These are phyloP conservation scores for Druon quercuslanigerum DNA, from an alignment of 1,140 invertebrate genomes.

Conservation along the genomic window DNA sequence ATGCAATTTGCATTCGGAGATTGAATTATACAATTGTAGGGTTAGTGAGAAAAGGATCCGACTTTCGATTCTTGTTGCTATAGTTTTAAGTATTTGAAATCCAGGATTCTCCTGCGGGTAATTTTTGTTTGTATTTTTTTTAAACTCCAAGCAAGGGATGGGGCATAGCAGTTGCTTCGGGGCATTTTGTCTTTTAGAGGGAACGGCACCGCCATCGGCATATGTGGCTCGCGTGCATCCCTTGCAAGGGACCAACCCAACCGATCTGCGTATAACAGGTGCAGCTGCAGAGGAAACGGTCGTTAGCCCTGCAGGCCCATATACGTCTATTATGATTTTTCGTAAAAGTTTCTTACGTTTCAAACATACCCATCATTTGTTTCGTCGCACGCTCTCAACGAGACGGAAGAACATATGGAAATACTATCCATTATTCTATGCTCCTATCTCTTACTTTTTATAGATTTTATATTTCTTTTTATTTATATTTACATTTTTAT, in stretches of 20 bases:
- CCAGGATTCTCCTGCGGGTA: constrained; percentile 15
- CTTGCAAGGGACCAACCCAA: constrained; percentile 8
- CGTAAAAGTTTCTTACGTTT: constrained; percentile 61
- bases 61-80: constrained; percentile 3
- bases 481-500: too few relatives aligned
- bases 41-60: not conserved
- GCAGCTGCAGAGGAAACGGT: constrained; percentile 64
- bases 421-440: not conserved
- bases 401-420: constrained; percentile 20
- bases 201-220: constrained; percentile 61
- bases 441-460: too few relatives aligned
- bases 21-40: too few relatives aligned
- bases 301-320: constrained; percentile 64
- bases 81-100: constrained; percentile 41
- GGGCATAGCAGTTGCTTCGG: constrained; percentile 52
- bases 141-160: not conserved
- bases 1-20: too few relatives aligned
- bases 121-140: not conserved
- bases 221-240: constrained; percentile 66
- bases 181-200: constrained; percentile 53
- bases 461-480: too few relatives aligned
- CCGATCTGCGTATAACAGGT: constrained; percentile 62
- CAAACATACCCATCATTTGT: constrained; percentile 57
- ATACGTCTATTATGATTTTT: constrained; percentile 66
- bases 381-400: constrained; percentile 53